Percentiles rank a stretch among this genome's conserved stretches.
Conservation (phyloP, 2,888 invertebrate genomes). For the Tachina fera region DNA sequence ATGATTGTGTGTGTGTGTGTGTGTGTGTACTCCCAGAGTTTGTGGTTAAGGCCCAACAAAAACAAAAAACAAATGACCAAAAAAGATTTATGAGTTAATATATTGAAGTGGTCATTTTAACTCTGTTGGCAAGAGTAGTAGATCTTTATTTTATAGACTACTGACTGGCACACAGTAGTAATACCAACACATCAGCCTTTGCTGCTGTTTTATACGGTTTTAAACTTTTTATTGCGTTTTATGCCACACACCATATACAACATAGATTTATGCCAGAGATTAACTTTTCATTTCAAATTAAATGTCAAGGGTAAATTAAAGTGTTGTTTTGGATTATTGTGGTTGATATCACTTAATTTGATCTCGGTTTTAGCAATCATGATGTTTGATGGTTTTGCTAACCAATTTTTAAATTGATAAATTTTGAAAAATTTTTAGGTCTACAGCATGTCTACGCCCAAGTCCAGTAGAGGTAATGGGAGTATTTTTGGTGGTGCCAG, state of each 20-base stretch:
- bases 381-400: background rate
- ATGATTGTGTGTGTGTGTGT: background rate
- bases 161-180: no score
- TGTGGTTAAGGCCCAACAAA: slow-evolving; percentile 49
- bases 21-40: slow-evolving; percentile 34
- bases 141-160: slow-evolving; percentile 65
- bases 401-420: slow-evolving; percentile 12
- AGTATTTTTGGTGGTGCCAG: slow-evolving; percentile 78
- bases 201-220: background rate
- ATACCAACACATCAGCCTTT: no score
- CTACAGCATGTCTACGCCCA: slow-evolving; percentile 83
- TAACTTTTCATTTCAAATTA: slow-evolving; percentile 69
- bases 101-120: slow-evolving; percentile 68
- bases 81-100: slow-evolving; percentile 69
- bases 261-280: slow-evolving; percentile 66
- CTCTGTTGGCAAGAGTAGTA: slow-evolving; percentile 48
- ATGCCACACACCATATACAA: slow-evolving; percentile 26
- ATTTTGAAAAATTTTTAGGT: slow-evolving; percentile 75
- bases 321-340: slow-evolving; percentile 38
- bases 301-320: slow-evolving; percentile 71
- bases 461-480: slow-evolving; percentile 79
- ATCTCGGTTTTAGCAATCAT: slow-evolving; percentile 2
- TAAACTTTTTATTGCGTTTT: slow-evolving; percentile 31
- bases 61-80: slow-evolving; percentile 35
- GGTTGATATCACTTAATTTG: slow-evolving; percentile 17